phyloP scores from a whole-genome alignment of 2,888 invertebrate genomes.

The Heliconius charithonia region DNA sequence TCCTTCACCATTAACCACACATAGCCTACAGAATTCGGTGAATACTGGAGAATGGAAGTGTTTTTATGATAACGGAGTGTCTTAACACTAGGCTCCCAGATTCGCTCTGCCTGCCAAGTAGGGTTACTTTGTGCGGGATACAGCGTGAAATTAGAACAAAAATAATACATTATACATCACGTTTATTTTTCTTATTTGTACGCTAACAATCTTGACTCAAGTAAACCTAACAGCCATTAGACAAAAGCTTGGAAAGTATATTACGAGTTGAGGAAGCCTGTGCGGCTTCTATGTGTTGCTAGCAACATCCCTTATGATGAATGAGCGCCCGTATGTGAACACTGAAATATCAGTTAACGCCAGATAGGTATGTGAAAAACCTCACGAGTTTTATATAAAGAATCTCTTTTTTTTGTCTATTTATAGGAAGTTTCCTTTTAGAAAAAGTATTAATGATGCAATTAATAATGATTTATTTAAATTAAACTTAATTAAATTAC shows the following conservation, averaged over 20 bases:
- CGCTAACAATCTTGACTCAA: slow-evolving; percentile 19
- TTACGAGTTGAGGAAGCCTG: slow-evolving; percentile 36
- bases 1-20: too few relatives aligned
- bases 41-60: too few relatives aligned
- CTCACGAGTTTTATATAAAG: neutral
- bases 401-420: neutral
- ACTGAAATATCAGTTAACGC: slow-evolving; percentile 26
- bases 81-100: too few relatives aligned
- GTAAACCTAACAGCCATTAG: slow-evolving; percentile 23
- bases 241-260: slow-evolving; percentile 37
- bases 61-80: too few relatives aligned
- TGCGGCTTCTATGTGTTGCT: slow-evolving; percentile 34
- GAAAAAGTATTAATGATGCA: neutral
- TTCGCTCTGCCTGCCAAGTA: too few relatives aligned
- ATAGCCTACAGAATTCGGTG: too few relatives aligned
- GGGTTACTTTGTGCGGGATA: too few relatives aligned
- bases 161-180: neutral
- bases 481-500: neutral
- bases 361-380: neutral
- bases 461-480: neutral
- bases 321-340: slow-evolving; percentile 27
- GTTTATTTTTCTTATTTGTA: neutral
- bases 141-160: neutral
- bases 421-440: neutral
- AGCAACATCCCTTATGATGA: slow-evolving; percentile 42